Evolutionary conservation across 2,113 vertebrate genomes (phyloP).

Genomic region (Prietella phreatophila): DNA sequence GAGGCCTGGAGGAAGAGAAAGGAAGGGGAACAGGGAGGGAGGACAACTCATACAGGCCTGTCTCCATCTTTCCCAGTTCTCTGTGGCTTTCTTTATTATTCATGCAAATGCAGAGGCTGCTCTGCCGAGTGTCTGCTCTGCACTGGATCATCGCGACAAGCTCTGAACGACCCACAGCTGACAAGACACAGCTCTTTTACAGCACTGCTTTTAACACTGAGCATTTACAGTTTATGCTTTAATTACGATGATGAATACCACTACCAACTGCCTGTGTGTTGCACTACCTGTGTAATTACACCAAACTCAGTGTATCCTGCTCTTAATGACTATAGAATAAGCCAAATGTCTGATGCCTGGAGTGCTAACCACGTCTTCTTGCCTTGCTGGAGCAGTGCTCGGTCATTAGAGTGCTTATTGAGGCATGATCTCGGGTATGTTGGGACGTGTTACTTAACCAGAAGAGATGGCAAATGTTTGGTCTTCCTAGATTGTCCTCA

Average conservation of each 20-base stretch:
- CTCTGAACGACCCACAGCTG: not conserved
- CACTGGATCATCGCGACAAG: not conserved
- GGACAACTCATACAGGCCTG: not conserved
- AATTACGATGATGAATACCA: conserved; percentile 55
- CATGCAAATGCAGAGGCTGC: conserved; percentile 30
- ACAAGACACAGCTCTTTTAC: conserved; percentile 26
- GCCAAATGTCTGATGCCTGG: conserved; percentile 51
- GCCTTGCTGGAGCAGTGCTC: conserved; percentile 45
- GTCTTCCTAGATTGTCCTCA: not conserved
- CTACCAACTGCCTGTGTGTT: conserved; percentile 45
- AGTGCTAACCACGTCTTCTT: conserved; percentile 50
- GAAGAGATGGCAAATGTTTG: conserved; percentile 3
- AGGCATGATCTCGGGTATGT: conserved; percentile 25
- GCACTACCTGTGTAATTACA: conserved; percentile 56
- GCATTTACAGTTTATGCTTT: conserved; percentile 53
- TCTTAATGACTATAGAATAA: conserved; percentile 54
- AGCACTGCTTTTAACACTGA: conserved; percentile 43
- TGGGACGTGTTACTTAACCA: conserved; percentile 33
- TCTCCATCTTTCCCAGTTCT: conserved; percentile 31
- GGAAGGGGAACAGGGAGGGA: not conserved
- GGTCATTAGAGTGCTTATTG: conserved; percentile 52
- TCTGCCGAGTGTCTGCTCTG: conserved; percentile 11
- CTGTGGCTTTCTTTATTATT: conserved; percentile 20
- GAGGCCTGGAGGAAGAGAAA: conserved; percentile 43
- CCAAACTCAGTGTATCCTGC: conserved; percentile 51